These are phyloP conservation scores for Takifugu bimaculatus DNA, from an alignment of 2,113 vertebrate genomes.

Conservation along the genomic window DNA sequence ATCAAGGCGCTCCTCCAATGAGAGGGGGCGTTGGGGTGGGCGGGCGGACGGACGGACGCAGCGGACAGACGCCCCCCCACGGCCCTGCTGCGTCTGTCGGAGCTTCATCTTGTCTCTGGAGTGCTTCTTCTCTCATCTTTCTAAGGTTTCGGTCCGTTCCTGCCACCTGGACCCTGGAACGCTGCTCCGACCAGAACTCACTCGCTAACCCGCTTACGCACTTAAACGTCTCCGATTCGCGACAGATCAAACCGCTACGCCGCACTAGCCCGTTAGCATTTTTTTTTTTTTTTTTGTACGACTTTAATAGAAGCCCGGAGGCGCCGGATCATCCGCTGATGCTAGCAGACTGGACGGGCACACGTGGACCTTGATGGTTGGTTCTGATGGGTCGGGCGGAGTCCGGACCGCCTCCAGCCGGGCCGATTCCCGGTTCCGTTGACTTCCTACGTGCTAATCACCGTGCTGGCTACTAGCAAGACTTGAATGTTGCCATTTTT, in stretches of 20 bases:
- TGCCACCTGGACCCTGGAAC: slow-evolving; percentile 40
- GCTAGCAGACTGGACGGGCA: slow-evolving; percentile 43
- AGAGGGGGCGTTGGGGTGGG: slow-evolving; percentile 62
- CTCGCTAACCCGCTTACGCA: slow-evolving; percentile 39
- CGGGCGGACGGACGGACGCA: slow-evolving; percentile 69
- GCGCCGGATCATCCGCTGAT: too few species aligned
- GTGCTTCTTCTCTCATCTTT: slow-evolving; percentile 57
- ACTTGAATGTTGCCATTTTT: slow-evolving; percentile 58
- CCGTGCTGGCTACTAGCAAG: slow-evolving; percentile 59
- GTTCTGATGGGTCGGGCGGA: too few species aligned
- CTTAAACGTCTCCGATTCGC: slow-evolving; percentile 35
- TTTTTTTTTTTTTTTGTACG: slow-evolving; percentile 28
- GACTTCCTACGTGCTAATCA: slow-evolving; percentile 32
- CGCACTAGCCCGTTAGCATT: slow-evolving; percentile 34
- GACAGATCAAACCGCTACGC: neutral
- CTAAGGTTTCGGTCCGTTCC: slow-evolving; percentile 23
- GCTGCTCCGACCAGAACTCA: slow-evolving; percentile 50
- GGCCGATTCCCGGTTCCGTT: slow-evolving; percentile 1
- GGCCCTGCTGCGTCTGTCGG: slow-evolving; percentile 47
- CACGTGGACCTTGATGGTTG: too few species aligned
- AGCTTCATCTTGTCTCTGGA: slow-evolving; percentile 60
- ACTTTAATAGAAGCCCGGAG: slow-evolving; percentile 20
- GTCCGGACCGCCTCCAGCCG: slow-evolving; percentile 4
- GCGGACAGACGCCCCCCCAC: slow-evolving; percentile 63
- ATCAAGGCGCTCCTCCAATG: slow-evolving; percentile 93